Base-by-base conservation (phyloP, 2,888 invertebrate genomes). In the Scaptomyza cyrtandrae region DNA sequence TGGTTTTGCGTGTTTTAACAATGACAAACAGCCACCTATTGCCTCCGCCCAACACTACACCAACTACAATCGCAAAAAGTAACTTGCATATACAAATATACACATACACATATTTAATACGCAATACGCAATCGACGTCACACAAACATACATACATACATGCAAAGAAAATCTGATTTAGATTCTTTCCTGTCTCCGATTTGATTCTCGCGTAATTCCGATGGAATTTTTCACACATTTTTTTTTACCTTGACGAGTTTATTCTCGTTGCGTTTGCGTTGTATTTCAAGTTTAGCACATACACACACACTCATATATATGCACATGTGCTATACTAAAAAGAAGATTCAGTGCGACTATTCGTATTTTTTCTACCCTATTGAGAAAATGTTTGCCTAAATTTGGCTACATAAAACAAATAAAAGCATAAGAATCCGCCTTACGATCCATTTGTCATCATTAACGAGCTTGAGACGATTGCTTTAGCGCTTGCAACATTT, bases 201-300 rank as follows among this genome's bases (percentile, higher is more conserved):
- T 65, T 68, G 58, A 55, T 75, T 73, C 76, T 82, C 83, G 80
- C 86, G 80, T 82, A 82, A 82, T 76, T 86, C 78, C 45, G 66
- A 83, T 78, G 76, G 80, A 80, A 84, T 86, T 80, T 83, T 83
- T 78, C 81, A 81, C 75, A 77, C 73, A 78, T 67, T 58, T 45
- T 65, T 69, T 80, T 79, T 84, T 85, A 84, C 82, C 85, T 86
- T 84, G 85, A 75, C 81, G 54, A 77, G 79, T 77, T 82, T 69
- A 64, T 64, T 81, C 74, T 77, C 75, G 80, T 64, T 75, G 79
- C 67, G 78, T 65, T 74, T 76, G 75, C 81, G 75, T 78, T 84
- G 76, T 61, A 67, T 85, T 81, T 81, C 82, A 85, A 81, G 81
- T 81, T 85, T 82, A 85, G 55, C 71, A 74, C 70, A 80, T 55